A percentile compares a stretch with the other conserved stretches of the same genome.
phyloP scores from a whole-genome alignment of 2,888 invertebrate genomes.

The Ischnus inquisitorius region DNA sequence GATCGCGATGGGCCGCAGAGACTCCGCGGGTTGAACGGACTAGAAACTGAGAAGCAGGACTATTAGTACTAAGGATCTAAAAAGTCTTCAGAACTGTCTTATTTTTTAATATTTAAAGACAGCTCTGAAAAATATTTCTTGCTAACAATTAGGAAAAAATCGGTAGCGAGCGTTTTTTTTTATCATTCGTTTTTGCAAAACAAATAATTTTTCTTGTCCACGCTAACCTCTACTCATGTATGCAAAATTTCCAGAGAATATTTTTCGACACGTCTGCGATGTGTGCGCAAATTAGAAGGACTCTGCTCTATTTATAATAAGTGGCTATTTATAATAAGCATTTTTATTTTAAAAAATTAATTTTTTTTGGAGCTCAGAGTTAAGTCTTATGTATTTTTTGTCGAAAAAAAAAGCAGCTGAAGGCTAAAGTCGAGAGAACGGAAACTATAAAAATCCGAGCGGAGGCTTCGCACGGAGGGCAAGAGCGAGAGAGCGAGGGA shows the following conservation, averaged over 20 bases:
- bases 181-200: no score
- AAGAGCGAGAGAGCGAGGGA: constrained; percentile 20
- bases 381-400: background rate
- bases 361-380: background rate
- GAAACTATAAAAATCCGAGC: constrained; percentile 59
- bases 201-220: no score
- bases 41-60: no score
- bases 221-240: no score
- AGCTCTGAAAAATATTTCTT: no score
- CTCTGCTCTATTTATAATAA: background rate
- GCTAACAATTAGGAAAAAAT: no score
- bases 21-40: background rate
- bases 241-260: no score
- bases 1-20: constrained; percentile 10
- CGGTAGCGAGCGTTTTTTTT: no score
- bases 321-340: background rate
- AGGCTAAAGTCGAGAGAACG: constrained; percentile 35
- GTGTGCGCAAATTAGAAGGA: no score
- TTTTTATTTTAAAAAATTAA: background rate
- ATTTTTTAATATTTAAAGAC: no score
- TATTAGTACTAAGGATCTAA: background rate
- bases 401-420: constrained; percentile 10
- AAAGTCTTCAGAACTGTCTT: background rate
- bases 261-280: no score
- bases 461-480: constrained; percentile 21